Base-by-base conservation (phyloP, 2,797 vertebrate species). In the Muscicapa striata region DNA sequence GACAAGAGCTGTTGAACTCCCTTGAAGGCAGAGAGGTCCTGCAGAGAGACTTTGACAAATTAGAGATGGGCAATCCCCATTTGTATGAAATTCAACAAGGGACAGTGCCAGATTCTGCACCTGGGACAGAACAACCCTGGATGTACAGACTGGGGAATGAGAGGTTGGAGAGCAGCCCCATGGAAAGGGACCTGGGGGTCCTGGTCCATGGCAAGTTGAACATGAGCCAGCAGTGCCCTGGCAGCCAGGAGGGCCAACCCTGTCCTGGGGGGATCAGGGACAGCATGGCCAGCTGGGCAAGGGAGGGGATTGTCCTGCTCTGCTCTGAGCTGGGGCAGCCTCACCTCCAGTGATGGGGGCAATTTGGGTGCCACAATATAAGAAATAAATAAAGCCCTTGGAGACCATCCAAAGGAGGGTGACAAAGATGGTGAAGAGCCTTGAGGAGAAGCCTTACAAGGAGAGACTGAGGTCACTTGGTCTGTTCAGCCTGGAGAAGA, bases 321-420 rank as follows among this genome's bases (percentile, higher is more conserved):
- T n/a, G n/a, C n/a, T n/a, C 51, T 66, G 43, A 0, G 0, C 59
- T 74, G 52, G 70, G 30, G 5, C 1, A 0, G 61, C 43, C 43
- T 82, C 46, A 32, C 38, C 66, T 51, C 3, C 0, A 58, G 21
- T 26, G 32, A 52, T 66, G 43, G 51, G 34, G 36, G 5, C 69
- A 57, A 11, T 1, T 0, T 58, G 52, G 36, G 61, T 1, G 17
- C 0, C 1, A 12, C 10, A 15, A 4, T 15, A 15, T 3, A 3
- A 75, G 27, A 74, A 66, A 21, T 2, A 41, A 1, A 14, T 49
- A 0, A 15, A 26, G 3, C 17, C 36, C 3, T 3, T 58, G 58
- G 17, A 58, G 11, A 10, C 4, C 1, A 1, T 22, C 36, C 61
- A 15, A 36, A 49, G 52, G 2, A 43, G 6, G 14, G 10, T 3